phyloP scores from a whole-genome alignment of 2,113 vertebrate genomes.

The Piaya cayana region DNA sequence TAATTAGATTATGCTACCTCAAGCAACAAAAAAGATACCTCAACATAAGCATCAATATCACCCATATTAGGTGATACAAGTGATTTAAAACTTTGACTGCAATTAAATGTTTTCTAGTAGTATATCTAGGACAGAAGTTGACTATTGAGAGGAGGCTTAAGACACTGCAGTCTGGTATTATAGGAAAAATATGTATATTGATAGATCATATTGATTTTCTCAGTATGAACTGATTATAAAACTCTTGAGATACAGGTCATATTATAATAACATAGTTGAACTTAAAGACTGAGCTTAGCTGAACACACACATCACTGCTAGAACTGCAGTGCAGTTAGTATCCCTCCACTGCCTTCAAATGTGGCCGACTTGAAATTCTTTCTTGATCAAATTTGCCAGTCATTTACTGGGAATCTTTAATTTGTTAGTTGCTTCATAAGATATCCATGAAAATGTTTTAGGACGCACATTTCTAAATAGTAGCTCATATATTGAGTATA shows the following conservation, averaged over 20 bases:
- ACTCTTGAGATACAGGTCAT: neutral
- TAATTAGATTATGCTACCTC: neutral
- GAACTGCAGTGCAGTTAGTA: neutral
- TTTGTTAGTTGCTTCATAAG: neutral
- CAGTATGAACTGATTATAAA: neutral
- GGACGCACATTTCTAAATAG: neutral
- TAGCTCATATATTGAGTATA: neutral
- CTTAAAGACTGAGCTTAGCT: neutral
- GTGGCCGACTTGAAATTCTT: neutral
- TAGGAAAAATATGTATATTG: neutral
- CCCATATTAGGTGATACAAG: neutral
- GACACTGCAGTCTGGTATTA: neutral
- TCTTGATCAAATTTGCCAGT: neutral
- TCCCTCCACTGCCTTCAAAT: neutral
- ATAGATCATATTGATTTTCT: neutral
- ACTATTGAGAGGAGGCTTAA: neutral
- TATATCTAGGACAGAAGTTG: neutral
- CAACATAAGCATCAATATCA: neutral
- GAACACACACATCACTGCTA: neutral
- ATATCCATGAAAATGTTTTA: neutral
- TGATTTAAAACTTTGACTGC: neutral
- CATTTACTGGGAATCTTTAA: neutral
- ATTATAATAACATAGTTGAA: neutral
- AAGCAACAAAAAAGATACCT: neutral
- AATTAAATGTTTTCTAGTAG: neutral